A percentile compares a stretch with the other conserved stretches of the same genome.
Conservation (phyloP, 2,797 vertebrate genomes). For the Poecilia gillii region DNA sequence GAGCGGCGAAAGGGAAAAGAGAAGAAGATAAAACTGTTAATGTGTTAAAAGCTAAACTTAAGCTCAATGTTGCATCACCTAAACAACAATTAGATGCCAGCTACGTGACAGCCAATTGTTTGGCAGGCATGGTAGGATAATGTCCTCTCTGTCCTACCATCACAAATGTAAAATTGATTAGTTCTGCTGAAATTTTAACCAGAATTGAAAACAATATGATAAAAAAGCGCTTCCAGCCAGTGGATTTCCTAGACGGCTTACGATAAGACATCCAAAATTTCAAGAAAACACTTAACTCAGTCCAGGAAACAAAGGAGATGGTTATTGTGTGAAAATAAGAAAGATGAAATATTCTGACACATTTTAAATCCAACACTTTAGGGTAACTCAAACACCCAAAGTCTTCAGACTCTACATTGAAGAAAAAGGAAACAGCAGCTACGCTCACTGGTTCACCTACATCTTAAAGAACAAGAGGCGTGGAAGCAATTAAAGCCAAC, state of each 20-base stretch:
- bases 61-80: not conserved
- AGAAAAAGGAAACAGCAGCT: not conserved
- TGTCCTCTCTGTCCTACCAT: not conserved
- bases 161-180: not conserved
- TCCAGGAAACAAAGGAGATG: not conserved
- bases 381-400: not conserved
- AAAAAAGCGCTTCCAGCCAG: not conserved
- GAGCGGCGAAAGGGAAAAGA: not conserved
- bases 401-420: not conserved
- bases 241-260: not conserved
- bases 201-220: not conserved
- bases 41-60: not conserved
- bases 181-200: not conserved
- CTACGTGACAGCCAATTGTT: not conserved
- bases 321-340: no score
- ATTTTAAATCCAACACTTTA: not conserved
- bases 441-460: not conserved
- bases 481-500: not conserved
- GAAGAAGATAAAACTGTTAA: conserved; percentile 1
- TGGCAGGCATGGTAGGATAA: not conserved
- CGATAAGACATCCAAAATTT: not conserved
- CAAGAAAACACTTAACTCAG: not conserved
- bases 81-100: not conserved
- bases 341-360: no score
- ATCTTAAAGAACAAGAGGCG: not conserved